Conservation (phyloP, 2,113 vertebrate genomes). For the Apodemus speciosus region DNA sequence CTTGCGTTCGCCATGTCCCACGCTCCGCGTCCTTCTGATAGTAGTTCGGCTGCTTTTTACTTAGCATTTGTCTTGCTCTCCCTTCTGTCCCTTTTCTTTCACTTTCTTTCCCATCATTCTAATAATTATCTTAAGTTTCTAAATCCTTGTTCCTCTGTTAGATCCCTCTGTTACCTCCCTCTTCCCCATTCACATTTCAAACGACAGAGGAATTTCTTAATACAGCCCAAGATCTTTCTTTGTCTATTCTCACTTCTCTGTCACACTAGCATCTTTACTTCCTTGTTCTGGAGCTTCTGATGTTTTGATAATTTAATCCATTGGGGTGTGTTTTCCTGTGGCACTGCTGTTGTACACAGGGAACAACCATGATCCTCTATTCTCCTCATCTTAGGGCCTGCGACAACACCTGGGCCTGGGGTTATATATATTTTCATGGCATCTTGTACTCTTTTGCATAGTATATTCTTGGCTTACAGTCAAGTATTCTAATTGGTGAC, state of each 20-base stretch:
- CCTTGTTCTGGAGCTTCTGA: neutral
- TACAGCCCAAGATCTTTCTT: neutral
- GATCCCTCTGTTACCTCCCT: neutral
- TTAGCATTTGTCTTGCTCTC: neutral
- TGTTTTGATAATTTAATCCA: neutral
- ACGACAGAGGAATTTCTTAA: neutral
- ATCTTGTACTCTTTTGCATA: neutral
- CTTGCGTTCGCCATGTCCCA: neutral
- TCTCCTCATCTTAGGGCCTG: neutral
- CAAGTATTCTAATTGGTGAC: conserved; percentile 25
- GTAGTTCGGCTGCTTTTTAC: neutral
- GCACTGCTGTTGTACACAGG: neutral
- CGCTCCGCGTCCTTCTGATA: neutral
- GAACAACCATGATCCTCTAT: neutral
- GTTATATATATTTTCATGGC: neutral
- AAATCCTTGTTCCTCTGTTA: neutral
- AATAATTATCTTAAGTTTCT: conserved; percentile 26
- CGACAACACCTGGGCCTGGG: neutral
- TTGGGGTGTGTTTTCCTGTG: neutral
- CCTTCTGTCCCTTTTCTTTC: neutral
- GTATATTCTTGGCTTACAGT: neutral
- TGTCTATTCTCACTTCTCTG: neutral
- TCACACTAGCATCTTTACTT: neutral
- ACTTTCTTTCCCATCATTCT: neutral
- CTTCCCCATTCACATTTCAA: neutral